Conservation (phyloP, 2,797 vertebrate genomes). For the Tinamus major region DNA sequence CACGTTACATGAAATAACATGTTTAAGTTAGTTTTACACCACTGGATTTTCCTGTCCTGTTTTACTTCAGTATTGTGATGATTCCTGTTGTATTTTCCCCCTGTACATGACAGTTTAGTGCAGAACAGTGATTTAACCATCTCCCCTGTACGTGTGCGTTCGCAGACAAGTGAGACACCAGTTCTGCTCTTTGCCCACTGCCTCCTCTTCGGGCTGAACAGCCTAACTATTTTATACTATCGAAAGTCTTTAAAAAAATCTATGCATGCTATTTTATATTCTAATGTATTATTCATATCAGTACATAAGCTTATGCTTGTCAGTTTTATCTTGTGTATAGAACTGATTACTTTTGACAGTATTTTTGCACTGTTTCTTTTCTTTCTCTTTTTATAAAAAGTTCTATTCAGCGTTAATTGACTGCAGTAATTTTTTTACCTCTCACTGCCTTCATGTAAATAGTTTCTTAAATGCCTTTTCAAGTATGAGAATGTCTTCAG, state of each 20-base stretch:
- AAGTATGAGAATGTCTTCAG: slow-evolving; percentile 76
- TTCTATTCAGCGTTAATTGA: slow-evolving; percentile 78
- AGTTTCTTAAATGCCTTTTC: slow-evolving; percentile 86
- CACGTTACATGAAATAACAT: slow-evolving; percentile 27
- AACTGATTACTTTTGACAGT: slow-evolving; percentile 88
- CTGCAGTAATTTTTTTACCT: slow-evolving; percentile 70
- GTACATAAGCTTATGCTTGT: slow-evolving; percentile 87
- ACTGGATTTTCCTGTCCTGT: slow-evolving; percentile 58
- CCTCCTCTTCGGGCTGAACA: slow-evolving; percentile 27
- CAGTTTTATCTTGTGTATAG: slow-evolving; percentile 84
- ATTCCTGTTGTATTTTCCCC: slow-evolving; percentile 51
- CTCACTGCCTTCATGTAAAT: slow-evolving; percentile 83
- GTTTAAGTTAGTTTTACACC: slow-evolving; percentile 41
- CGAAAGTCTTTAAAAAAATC: slow-evolving; percentile 80
- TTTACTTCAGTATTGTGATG: slow-evolving; percentile 74
- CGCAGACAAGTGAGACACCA: slow-evolving; percentile 40
- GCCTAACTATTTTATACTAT: slow-evolving; percentile 77
- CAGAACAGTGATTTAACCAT: background rate
- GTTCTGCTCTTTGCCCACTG: background rate
- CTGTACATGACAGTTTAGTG: slow-evolving; percentile 13
- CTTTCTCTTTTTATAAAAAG: slow-evolving; percentile 82
- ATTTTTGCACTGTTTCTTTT: slow-evolving; percentile 88
- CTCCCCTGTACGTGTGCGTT: slow-evolving; percentile 34
- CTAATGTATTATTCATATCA: slow-evolving; percentile 85
- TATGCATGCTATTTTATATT: slow-evolving; percentile 90